These are phyloP conservation scores for Hapalemur alaotrensis DNA, from an alignment of 2,797 vertebrate genomes.

Conservation along the genomic window DNA sequence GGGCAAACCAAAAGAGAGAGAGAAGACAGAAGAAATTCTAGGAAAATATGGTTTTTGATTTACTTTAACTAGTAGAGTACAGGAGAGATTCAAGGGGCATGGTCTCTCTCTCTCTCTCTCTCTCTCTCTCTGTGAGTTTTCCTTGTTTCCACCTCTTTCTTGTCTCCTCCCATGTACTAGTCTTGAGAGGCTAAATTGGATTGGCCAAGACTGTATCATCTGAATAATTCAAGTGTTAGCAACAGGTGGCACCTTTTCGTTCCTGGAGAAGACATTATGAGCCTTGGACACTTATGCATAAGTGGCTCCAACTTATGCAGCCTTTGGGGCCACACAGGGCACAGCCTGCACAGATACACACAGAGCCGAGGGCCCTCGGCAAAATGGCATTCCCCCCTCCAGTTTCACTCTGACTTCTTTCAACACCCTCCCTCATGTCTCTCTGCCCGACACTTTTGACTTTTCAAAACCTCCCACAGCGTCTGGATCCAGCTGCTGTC, in stretches of 20 bases:
- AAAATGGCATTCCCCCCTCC: not conserved
- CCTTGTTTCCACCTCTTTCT: not conserved
- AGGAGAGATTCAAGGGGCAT: not conserved
- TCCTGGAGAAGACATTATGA: not conserved
- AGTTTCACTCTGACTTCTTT: not conserved
- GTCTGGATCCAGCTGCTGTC: not conserved
- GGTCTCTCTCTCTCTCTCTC: not conserved
- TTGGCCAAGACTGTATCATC: not conserved
- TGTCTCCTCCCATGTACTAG: not conserved
- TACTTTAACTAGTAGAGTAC: not conserved
- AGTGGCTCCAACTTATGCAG: not conserved
- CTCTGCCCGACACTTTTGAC: not conserved
- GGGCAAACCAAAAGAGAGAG: not conserved
- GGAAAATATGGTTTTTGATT: not conserved
- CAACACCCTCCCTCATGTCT: not conserved
- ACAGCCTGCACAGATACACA: rapidly evolving
- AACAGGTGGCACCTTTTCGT: not conserved
- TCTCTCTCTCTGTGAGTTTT: not conserved
- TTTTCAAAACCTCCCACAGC: not conserved
- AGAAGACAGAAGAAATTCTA: not conserved
- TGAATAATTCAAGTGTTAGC: not conserved
- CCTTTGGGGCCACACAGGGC: not conserved
- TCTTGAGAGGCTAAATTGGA: not conserved
- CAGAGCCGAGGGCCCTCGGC: not conserved
- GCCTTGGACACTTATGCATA: not conserved